A percentile compares a stretch with the other conserved stretches of the same genome.
Conservation (phyloP, 2,888 invertebrate species). For the Synergus laeviventris region DNA sequence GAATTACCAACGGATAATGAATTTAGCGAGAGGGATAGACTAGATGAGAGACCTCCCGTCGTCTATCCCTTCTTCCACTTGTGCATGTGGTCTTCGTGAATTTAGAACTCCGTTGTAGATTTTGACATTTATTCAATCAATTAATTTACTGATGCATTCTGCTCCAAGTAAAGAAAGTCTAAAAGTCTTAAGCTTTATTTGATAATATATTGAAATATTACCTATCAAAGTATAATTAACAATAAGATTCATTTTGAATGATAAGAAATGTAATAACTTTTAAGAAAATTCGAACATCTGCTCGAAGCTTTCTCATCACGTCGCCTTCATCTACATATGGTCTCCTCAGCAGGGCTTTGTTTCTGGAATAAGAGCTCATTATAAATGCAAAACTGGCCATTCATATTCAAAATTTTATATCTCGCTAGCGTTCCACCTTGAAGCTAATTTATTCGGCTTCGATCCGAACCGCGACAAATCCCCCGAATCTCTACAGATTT, state of each 20-base stretch:
- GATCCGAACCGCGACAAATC: constrained; percentile 75
- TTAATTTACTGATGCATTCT: constrained; percentile 59
- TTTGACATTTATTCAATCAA: constrained; percentile 65
- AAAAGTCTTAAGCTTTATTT: neutral
- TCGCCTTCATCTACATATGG: constrained; percentile 80
- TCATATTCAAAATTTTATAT: constrained; percentile 95
- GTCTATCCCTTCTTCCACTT: constrained; percentile 45
- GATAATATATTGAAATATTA: neutral
- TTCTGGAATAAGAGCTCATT: constrained; percentile 84
- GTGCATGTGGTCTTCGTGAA: constrained; percentile 49
- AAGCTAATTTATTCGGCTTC: constrained; percentile 86
- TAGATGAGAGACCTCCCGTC: constrained; percentile 63
- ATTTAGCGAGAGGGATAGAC: constrained; percentile 71
- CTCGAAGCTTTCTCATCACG: constrained; percentile 43
- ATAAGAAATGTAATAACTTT: neutral
- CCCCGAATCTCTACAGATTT: constrained; percentile 61
- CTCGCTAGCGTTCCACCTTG: constrained; percentile 77
- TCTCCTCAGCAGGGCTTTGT: constrained; percentile 79
- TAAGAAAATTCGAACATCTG: constrained; percentile 42
- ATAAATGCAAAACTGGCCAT: constrained; percentile 91
- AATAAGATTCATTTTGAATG: neutral
- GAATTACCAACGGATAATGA: constrained; percentile 73
- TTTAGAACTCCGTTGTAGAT: constrained; percentile 48
- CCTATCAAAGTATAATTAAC: neutral
- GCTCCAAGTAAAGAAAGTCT: neutral